These are phyloP conservation scores for Coenonympha arcania DNA, from an alignment of 2,888 invertebrate species.

Conservation along the genomic window DNA sequence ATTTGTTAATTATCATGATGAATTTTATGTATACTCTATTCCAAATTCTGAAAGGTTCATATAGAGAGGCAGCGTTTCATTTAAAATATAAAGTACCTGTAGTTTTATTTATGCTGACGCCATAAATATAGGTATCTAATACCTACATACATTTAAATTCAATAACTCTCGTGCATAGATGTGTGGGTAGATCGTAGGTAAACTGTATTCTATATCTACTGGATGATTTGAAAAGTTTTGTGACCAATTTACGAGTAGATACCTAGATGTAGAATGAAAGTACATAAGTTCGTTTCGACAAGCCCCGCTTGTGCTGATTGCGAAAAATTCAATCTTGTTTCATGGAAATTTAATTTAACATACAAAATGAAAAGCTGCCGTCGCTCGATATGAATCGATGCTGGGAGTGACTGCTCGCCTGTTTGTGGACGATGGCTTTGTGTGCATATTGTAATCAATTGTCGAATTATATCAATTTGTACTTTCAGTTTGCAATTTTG, in stretches of 20 bases:
- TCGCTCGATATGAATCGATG: conserved; percentile 70
- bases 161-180: too few species aligned
- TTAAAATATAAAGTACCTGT: too few species aligned
- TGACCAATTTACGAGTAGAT: not conserved
- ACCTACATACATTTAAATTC: too few species aligned
- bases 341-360: conserved; percentile 75
- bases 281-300: conserved; percentile 45
- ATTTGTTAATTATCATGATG: too few species aligned
- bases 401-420: conserved; percentile 63
- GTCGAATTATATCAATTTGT: conserved; percentile 67
- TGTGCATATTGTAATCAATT: conserved; percentile 73
- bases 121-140: too few species aligned
- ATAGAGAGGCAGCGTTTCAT: too few species aligned
- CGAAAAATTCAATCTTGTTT: conserved; percentile 74
- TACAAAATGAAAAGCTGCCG: conserved; percentile 70
- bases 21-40: too few species aligned
- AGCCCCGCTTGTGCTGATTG: conserved; percentile 63
- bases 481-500: conserved; percentile 69
- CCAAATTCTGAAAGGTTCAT: too few species aligned
- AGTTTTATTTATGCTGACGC: too few species aligned
- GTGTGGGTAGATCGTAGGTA: too few species aligned
- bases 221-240: too few species aligned
- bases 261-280: conserved; percentile 33
- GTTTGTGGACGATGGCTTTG: conserved; percentile 66
- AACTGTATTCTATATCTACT: not conserved